Base-by-base conservation (phyloP, 2,797 vertebrate species). In the Gorsachius magnificus region DNA sequence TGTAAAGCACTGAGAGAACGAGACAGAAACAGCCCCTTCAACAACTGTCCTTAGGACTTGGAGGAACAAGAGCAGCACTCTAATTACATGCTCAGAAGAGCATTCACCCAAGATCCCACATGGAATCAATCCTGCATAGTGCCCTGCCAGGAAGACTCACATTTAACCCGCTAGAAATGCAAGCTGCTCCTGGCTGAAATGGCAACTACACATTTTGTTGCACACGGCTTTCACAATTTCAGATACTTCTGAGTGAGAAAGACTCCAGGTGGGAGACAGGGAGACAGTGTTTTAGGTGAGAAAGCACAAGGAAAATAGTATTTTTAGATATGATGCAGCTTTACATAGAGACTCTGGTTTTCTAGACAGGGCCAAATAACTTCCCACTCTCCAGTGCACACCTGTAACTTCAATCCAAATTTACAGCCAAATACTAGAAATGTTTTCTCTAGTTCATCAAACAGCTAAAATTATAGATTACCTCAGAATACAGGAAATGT, bases 241-340 rank as follows among this genome's bases (percentile, higher is more conserved):
- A 31, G 7, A 5, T 75, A 50, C 33, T 82, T 76, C 11, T 15
- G 45, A 1, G 4, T 9, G 33, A 71, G 16, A 83, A 77, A 51
- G 25, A 63, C 1, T 61, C 8, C 6, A 68, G 43, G 8, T 35
- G 2, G 15, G 11, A 79, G 88, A 74, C 21, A 65, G 54, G 0
- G 0, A 82, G 8, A 83, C 6, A 13, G 15, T 5, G 15, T 0
- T 35, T 56, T 88, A 77, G 25, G 0, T 31, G 16, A 72, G 43
- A 77, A 79, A 64, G 17, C 22, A 63, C 0, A 0, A 69, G 16
- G 6, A 45, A 75, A 58, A 64, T 5, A 48, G 4, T 16, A 12
- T 69, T 70, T 36, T 65, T 41, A n/a, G 19, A 31, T 5, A 65
- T 0, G 0, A n/a, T 26, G 5, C 5, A 63, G 19, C 25, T 83